Evolutionary conservation across 1,140 invertebrate species (phyloP), one percentile per base, ranked within the genome.

Genomic region (Drosophila insularis): DNA sequence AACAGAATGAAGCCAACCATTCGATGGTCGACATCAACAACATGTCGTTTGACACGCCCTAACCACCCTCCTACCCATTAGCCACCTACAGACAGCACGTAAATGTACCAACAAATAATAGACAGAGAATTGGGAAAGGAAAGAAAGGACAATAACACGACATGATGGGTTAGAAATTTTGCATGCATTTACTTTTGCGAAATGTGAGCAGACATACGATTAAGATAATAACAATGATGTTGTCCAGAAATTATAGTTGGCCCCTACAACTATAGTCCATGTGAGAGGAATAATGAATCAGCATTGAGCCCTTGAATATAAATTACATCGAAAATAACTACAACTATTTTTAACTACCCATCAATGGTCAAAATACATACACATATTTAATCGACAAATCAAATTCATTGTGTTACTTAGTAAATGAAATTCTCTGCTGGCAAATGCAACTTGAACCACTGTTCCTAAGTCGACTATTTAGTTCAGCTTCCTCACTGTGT

Each of bases 81-180:
- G 4, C 39, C n/a, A 14, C 6, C 14, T 6, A 17, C 14, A 17
- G 6, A 35, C 8, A 35, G 32, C 7, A 11, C 7, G 32, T 35
- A 11, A 35, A 35, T 11, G 10, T 4, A 27, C 5, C 8, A 2
- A 10, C 17, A 50, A 21, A 37, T 10, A 37, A 11, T 0, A 11
- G 35, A 13, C 3, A 13, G 11, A 37, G 35, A 37, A 19, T 19
- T 6, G 43, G 4, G 23, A n/a, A n/a, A 55, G 53, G 53, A 27
- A 55, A 31, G 27, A 31, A 31, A 31, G 53, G 53, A 23, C 53
- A 55, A 55, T 31, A 55, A 55, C 23, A 55, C 4, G 23, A 10
- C 19, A 55, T 55, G 31, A n/a, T 55, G 19, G 3, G 13, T 23
- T 43, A 31, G 23, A 31, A 55, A 55, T 13, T 62, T 58, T 74